Percentiles rank a stretch among this genome's conserved stretches.
Conservation (phyloP, 1,140 invertebrate species). For the Apis mellifera region Amel_HAv3.1 CM009931.2:11813501-11814000, state of each 20-base stretch:
- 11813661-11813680: slow-evolving; percentile 44
- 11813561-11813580: not conserved
- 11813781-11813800: slow-evolving; percentile 19
- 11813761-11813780: not conserved
- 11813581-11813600: not conserved
- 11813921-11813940: slow-evolving; percentile 66
- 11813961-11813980: slow-evolving; percentile 67
- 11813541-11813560: not conserved
- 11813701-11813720: slow-evolving; percentile 29
- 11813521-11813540: not conserved
- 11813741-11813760: slow-evolving; percentile 33
- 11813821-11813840: slow-evolving; percentile 61
- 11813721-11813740: slow-evolving; percentile 33
- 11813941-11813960: slow-evolving; percentile 67
- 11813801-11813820: slow-evolving; percentile 32
- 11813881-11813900: slow-evolving; percentile 66
- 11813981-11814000: slow-evolving; percentile 66
- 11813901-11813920: slow-evolving; percentile 61
- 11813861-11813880: slow-evolving; percentile 62
- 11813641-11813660: slow-evolving; percentile 21
- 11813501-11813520: not conserved
- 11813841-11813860: slow-evolving; percentile 61
- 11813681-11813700: slow-evolving; percentile 28
- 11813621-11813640: slow-evolving; percentile 46
- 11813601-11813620: not conserved